phyloP scores from a whole-genome alignment of 2,797 vertebrate genomes.

The Leucoraja ocellata region DNA sequence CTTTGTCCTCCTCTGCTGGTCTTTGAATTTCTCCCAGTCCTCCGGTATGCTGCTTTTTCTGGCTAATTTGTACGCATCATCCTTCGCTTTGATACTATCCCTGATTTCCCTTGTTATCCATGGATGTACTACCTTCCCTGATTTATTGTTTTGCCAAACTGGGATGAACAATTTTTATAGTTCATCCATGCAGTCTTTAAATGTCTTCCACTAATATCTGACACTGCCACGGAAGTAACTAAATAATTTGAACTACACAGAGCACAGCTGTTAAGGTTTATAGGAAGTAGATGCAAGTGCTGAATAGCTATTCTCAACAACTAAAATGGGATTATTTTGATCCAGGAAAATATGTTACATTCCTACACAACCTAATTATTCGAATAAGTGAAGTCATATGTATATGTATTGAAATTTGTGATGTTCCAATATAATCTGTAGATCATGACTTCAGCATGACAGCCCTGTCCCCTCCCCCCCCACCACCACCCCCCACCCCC shows the following conservation, averaged over 20 bases:
- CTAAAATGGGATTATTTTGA: constrained; percentile 16
- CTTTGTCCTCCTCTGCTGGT: no score
- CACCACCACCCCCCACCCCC: no score
- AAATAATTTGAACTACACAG: background rate
- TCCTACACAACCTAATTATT: background rate
- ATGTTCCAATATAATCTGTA: background rate
- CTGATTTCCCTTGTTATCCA: no score
- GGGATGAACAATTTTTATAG: no score
- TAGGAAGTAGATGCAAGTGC: background rate
- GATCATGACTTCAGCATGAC: background rate
- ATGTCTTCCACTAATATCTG: background rate
- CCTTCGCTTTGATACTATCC: no score
- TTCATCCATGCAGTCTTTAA: no score
- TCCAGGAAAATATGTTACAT: background rate
- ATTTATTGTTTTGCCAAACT: no score
- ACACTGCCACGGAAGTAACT: background rate
- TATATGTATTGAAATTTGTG: background rate
- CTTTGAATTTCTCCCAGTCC: no score
- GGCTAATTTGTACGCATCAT: no score
- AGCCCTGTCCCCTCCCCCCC: no score
- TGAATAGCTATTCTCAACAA: background rate
- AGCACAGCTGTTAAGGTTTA: background rate
- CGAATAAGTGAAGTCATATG: background rate
- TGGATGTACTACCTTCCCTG: no score
- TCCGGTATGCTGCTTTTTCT: no score